These are phyloP conservation scores for Protobothrops flavoviridis DNA, from an alignment of 2,113 vertebrate genomes.

Conservation along the genomic window DNA sequence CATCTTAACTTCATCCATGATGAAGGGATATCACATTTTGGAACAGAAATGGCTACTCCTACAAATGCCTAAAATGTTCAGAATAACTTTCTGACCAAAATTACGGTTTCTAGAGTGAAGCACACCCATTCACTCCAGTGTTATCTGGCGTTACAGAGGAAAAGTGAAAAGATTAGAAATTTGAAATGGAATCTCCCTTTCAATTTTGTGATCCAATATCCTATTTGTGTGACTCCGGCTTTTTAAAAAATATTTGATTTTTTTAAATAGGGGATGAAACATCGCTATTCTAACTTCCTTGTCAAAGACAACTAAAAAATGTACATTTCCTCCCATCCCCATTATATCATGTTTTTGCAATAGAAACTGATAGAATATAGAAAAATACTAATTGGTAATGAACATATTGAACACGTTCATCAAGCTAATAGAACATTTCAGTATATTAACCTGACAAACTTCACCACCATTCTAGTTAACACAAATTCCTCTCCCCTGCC, in stretches of 20 bases:
- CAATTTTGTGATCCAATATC: neutral
- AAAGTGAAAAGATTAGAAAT: neutral
- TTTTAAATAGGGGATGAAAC: neutral
- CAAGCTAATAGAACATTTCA: slow-evolving; percentile 37
- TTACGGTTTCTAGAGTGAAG: neutral
- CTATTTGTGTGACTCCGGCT: accelerated
- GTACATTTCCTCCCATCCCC: neutral
- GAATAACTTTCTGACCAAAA: slow-evolving; percentile 6
- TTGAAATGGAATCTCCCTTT: neutral
- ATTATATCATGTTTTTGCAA: neutral
- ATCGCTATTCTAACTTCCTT: neutral
- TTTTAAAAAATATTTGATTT: neutral
- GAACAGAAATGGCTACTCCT: neutral
- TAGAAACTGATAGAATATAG: neutral
- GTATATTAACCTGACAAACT: slow-evolving; percentile 26
- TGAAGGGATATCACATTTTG: neutral
- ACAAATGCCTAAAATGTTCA: neutral
- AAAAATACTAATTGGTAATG: neutral
- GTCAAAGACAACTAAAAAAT: neutral
- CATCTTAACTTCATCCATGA: neutral
- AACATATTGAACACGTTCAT: neutral
- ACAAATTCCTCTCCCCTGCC: slow-evolving; percentile 16
- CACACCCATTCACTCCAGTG: neutral
- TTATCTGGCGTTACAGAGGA: slow-evolving; percentile 34
- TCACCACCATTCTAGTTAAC: slow-evolving; percentile 13